Conservation (phyloP, 2,888 invertebrate genomes). For the Hypomecis punctinalis region DNA sequence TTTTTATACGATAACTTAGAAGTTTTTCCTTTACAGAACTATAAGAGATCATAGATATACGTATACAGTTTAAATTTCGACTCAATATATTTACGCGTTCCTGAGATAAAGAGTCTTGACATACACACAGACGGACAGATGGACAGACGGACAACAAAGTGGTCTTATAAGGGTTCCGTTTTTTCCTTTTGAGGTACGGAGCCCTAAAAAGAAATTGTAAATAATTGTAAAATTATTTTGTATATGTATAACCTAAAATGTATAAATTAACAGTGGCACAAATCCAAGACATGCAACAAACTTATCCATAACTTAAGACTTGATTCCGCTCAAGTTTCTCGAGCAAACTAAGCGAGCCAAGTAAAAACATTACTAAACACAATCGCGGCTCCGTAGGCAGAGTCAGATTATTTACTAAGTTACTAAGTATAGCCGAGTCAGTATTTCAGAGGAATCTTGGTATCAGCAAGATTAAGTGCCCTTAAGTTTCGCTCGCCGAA, state of each 20-base stretch:
- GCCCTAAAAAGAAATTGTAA: no score
- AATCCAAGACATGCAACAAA: background rate
- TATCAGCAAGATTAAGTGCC: slow-evolving; percentile 17
- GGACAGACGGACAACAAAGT: no score
- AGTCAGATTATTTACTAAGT: slow-evolving; percentile 6
- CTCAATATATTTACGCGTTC: no score
- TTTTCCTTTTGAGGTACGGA: no score
- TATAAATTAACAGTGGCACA: background rate
- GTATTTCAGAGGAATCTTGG: slow-evolving; percentile 11
- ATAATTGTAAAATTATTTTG: no score
- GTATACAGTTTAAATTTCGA: no score
- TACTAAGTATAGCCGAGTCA: slow-evolving; percentile 9
- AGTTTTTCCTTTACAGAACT: no score
- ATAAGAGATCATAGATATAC: no score
- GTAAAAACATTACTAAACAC: slow-evolving; percentile 5
- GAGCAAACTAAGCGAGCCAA: background rate
- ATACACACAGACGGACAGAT: no score
- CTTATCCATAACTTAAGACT: background rate
- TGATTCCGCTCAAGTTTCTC: slow-evolving; percentile 1
- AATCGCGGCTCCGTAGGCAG: background rate
- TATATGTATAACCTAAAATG: background rate
- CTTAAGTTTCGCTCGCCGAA: slow-evolving; percentile 1
- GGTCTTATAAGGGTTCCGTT: no score
- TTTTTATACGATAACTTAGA: no score
- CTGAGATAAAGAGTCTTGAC: no score